These are phyloP conservation scores for Actenoides hombroni DNA, from an alignment of 2,113 vertebrate genomes.

Conservation along the genomic window DNA sequence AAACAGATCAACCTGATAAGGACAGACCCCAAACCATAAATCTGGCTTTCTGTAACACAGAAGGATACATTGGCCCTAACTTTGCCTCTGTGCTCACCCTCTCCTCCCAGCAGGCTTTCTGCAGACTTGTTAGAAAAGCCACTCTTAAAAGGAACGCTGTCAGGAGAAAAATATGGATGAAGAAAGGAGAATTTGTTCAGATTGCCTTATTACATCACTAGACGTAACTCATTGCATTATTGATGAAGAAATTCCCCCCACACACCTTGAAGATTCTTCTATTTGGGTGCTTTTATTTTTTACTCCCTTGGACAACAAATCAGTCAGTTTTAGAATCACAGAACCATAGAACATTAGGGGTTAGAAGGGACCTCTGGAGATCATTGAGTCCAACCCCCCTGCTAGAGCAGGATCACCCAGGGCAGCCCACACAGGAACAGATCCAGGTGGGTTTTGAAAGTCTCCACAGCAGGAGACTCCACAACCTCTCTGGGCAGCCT, in stretches of 20 bases:
- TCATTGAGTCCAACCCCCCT: no score
- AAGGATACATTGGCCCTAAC: not conserved
- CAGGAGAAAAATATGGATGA: not conserved
- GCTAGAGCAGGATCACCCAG: no score
- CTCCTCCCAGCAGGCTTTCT: not conserved
- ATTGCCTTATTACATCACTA: not conserved
- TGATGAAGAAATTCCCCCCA: not conserved
- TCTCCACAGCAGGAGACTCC: no score
- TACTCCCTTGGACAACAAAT: not conserved
- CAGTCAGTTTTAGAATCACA: not conserved
- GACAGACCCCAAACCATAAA: not conserved
- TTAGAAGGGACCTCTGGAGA: no score
- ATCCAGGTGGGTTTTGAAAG: no score
- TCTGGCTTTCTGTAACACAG: not conserved
- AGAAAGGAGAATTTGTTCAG: not conserved
- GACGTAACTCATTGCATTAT: not conserved
- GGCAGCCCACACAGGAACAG: no score
- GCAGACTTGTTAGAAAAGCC: not conserved
- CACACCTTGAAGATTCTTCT: not conserved
- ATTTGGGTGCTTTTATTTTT: not conserved
- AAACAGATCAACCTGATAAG: slow-evolving; percentile 33
- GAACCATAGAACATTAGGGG: no score
- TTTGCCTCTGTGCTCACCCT: not conserved
- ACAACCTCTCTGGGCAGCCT: no score
- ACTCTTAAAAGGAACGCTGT: not conserved